Percentiles rank a stretch among this genome's conserved stretches.
Conservation (phyloP, 64 coral and sea anemone species). For the Stylophora pistillata region DNA sequence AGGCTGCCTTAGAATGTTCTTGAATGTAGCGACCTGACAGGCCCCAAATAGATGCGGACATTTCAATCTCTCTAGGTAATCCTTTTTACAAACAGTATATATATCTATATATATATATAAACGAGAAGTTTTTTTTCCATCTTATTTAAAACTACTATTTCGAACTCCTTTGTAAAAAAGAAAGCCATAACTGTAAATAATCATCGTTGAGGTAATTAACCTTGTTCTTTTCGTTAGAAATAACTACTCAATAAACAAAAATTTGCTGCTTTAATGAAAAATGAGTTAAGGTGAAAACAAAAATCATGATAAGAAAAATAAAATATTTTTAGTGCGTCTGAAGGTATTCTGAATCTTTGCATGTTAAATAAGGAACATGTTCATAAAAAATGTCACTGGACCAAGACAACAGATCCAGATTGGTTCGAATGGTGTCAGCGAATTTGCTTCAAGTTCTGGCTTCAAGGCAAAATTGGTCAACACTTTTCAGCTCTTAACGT, state of each 20-base stretch:
- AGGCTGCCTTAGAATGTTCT: neutral
- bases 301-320: neutral
- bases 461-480: too few species aligned
- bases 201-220: neutral
- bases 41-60: neutral
- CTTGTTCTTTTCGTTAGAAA: neutral
- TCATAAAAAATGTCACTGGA: too few species aligned
- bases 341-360: neutral
- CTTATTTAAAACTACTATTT: neutral
- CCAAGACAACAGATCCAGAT: too few species aligned
- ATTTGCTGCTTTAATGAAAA: neutral
- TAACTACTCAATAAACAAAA: neutral
- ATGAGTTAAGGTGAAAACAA: neutral
- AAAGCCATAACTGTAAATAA: neutral
- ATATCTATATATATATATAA: constrained; percentile 13
- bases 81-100: neutral
- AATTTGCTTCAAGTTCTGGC: too few species aligned
- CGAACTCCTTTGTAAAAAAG: too few species aligned
- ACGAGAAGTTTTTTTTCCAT: constrained; percentile 12
- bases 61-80: constrained; percentile 7
- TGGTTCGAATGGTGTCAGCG: too few species aligned
- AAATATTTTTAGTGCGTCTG: neutral
- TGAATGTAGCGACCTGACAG: neutral
- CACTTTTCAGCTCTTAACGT: neutral
- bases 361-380: too few species aligned